phyloP scores from a whole-genome alignment of 2,113 vertebrate genomes.

The Aix galericulata region DNA sequence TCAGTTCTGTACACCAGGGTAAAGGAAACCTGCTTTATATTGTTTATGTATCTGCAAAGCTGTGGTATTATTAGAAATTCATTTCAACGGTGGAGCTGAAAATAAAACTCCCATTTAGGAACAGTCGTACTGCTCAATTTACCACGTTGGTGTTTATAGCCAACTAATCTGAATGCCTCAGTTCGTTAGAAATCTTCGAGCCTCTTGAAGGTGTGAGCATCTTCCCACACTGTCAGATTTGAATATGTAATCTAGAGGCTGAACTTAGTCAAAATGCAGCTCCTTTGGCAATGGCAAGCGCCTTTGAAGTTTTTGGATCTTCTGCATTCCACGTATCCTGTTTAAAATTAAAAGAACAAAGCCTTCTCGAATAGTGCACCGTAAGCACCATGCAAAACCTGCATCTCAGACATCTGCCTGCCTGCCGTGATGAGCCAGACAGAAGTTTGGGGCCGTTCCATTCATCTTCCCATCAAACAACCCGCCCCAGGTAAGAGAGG shows the following conservation, averaged over 20 bases:
- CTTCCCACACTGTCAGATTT: constrained; percentile 40
- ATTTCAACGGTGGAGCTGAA: neutral
- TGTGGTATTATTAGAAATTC: neutral
- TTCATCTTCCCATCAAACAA: constrained; percentile 1
- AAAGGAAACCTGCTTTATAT: neutral
- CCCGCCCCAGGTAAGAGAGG: neutral
- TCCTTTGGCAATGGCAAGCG: constrained; percentile 38
- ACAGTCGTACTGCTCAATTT: neutral
- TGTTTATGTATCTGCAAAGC: neutral
- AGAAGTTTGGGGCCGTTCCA: neutral
- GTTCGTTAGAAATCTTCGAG: neutral
- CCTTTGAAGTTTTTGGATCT: constrained; percentile 54
- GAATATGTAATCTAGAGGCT: constrained; percentile 35
- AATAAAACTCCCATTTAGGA: constrained; percentile 22
- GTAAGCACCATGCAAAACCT: neutral
- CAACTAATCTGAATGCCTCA: constrained; percentile 9
- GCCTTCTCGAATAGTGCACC: neutral
- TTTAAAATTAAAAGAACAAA: constrained; percentile 44
- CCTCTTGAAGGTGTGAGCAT: neutral
- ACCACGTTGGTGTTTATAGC: neutral
- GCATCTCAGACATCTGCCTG: neutral
- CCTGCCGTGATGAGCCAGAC: neutral
- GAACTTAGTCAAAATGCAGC: neutral
- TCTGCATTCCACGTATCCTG: neutral
- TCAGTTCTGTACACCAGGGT: neutral